These are phyloP conservation scores for Cyanoramphus novaezelandiae DNA, from an alignment of 2,113 vertebrate species.

Conservation along the genomic window DNA sequence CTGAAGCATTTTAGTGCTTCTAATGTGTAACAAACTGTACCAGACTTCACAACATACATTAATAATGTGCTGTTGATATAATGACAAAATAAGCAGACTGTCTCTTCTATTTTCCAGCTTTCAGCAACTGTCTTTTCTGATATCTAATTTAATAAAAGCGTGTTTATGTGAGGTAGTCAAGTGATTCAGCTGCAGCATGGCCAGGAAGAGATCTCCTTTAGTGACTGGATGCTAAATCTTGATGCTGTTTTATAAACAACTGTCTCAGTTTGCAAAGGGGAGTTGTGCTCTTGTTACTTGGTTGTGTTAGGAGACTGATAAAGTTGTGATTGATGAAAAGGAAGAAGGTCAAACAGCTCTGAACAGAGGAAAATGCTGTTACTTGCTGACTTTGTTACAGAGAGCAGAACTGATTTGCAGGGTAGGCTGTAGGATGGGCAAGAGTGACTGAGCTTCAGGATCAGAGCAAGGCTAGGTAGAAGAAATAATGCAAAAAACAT, in stretches of 20 bases:
- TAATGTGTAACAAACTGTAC: not conserved
- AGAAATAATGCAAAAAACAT: not conserved
- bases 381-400: not conserved
- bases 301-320: not conserved
- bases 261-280: not conserved
- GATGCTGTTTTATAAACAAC: not conserved
- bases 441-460: not conserved
- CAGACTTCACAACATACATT: not conserved
- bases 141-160: not conserved
- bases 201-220: not conserved
- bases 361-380: not conserved
- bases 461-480: not conserved
- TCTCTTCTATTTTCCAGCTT: slow-evolving; percentile 22
- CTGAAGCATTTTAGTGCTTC: not conserved
- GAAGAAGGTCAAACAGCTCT: not conserved
- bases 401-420: not conserved
- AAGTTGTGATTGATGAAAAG: not conserved
- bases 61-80: not conserved
- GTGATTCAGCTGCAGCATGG: not conserved
- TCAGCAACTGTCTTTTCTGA: slow-evolving; percentile 1
- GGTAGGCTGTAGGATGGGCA: not conserved
- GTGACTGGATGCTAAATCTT: not conserved
- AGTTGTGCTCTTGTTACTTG: not conserved
- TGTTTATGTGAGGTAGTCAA: not conserved
- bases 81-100: not conserved